Conservation (phyloP, 2,797 vertebrate genomes). For the Thunnus albacares region DNA sequence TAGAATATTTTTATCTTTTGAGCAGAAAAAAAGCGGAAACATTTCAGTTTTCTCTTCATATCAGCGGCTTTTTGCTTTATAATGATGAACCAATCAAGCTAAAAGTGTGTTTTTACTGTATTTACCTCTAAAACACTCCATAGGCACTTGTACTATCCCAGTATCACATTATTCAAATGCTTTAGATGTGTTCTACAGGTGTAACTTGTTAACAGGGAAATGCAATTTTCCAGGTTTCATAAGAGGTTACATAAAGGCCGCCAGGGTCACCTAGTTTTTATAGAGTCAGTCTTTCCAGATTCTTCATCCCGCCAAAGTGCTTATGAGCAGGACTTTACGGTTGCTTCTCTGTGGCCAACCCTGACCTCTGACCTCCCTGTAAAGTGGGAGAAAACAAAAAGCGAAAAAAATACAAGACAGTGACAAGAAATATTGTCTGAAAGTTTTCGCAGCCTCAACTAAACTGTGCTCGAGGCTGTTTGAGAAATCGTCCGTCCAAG, state of each 20-base stretch:
- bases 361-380: slow-evolving; percentile 3
- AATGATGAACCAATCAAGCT: background rate
- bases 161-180: background rate
- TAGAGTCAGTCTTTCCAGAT: background rate
- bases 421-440: background rate
- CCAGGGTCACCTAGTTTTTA: background rate
- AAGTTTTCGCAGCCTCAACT: slow-evolving; percentile 19
- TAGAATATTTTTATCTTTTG: background rate
- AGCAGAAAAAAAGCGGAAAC: background rate
- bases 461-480: background rate
- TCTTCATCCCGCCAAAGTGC: background rate
- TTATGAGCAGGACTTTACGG: background rate
- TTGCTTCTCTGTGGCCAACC: background rate
- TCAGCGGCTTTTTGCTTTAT: too few species aligned
- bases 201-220: background rate
- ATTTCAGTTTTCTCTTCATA: background rate
- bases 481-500: background rate
- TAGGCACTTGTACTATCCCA: too few species aligned
- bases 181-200: background rate
- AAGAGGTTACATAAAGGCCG: slow-evolving; percentile 12
- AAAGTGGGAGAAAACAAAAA: too few species aligned
- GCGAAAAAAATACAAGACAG: background rate
- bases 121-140: background rate
- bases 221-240: slow-evolving; percentile 24
- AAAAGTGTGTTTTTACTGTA: background rate